Evolutionary conservation across 2,888 invertebrate species (phyloP), one percentile per base, ranked within the genome.

Genomic region (Leucozona laternaria): DNA sequence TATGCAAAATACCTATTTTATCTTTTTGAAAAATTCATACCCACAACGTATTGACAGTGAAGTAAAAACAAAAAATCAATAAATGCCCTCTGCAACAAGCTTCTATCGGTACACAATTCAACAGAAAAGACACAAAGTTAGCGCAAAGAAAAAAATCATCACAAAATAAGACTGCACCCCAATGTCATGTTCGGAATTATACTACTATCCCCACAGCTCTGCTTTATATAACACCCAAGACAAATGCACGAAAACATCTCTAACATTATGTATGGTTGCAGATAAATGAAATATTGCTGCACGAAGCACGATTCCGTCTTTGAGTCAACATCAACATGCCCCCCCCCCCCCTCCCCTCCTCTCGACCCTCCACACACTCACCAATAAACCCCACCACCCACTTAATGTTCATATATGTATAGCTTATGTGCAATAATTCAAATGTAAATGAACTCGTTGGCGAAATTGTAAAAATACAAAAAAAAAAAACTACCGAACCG

Each of bases 391-490:
- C 5, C 20, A 43, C 76, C 75, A 34, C 79, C 76, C 76, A 70
- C 76, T 66, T 40, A 72, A 60, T 70, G 75, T 37, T 66, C 70
- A 48, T 48, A 58, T 34, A 48, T 48, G 37, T 34, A 28, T 25
- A 66, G 68, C 73, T 85, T 85, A 68, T 77, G 62, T 78, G 62
- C 73, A 77, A 85, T 81, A 81, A 78, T 78, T 86, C 82, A 78
- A 79, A 82, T 86, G 82, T 82, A 86, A 86, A 86, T 78, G 78
- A 86, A 79, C 86, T 86, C 75, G 58, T 34, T 53, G 64, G 62
- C 64, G 57, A 66, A 82, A 66, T 71, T 66, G 78, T 62, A 55
- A 28, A 57, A 11, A 37, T 62, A 55, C 17, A 57, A 11, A 37
- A 76, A 60, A 68, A n/a, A 31, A 62, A 53, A 50, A 45, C 34